Conservation (phyloP, 2,888 invertebrate species). For the Acleris sparsana region DNA sequence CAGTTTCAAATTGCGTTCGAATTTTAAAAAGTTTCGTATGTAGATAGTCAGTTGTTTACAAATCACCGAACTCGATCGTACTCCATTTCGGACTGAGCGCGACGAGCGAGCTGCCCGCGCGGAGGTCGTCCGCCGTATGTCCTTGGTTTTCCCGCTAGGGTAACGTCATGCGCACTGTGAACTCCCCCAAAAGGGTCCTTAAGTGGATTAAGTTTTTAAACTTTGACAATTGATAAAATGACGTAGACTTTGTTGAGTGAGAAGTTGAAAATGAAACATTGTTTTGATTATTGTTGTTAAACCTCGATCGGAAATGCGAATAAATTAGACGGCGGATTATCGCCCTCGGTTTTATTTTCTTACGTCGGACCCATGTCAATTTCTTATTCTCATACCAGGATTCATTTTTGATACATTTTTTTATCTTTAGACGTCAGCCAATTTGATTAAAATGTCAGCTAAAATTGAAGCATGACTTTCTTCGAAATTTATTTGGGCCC, state of each 20-base stretch:
- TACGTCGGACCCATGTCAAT: conserved; percentile 63
- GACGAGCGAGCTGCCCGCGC: conserved; percentile 54
- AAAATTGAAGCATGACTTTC: conserved; percentile 4
- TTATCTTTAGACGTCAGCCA: conserved; percentile 40
- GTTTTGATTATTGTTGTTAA: conserved; percentile 37
- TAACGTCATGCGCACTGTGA: conserved; percentile 75
- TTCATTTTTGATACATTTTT: conserved; percentile 45
- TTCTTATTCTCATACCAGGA: conserved; percentile 41
- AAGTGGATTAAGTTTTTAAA: conserved; percentile 83
- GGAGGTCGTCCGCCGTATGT: conserved; percentile 64
- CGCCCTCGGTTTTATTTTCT: conserved; percentile 11
- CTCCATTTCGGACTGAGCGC: conserved; percentile 59
- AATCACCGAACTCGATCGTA: conserved; percentile 64
- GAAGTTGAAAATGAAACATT: conserved; percentile 64
- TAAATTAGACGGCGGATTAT: conserved; percentile 14
- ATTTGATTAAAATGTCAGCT: conserved; percentile 23
- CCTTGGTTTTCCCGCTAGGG: conserved; percentile 78
- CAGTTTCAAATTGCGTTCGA: conserved; percentile 12
- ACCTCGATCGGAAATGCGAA: background rate
- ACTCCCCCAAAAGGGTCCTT: conserved; percentile 73
- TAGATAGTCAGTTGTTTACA: conserved; percentile 54
- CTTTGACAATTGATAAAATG: conserved; percentile 81
- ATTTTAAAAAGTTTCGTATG: conserved; percentile 35
- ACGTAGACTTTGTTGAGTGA: conserved; percentile 75
- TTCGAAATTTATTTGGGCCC: background rate